phyloP scores from a whole-genome alignment of 2,888 invertebrate species.

The Cistogaster globosa region DNA sequence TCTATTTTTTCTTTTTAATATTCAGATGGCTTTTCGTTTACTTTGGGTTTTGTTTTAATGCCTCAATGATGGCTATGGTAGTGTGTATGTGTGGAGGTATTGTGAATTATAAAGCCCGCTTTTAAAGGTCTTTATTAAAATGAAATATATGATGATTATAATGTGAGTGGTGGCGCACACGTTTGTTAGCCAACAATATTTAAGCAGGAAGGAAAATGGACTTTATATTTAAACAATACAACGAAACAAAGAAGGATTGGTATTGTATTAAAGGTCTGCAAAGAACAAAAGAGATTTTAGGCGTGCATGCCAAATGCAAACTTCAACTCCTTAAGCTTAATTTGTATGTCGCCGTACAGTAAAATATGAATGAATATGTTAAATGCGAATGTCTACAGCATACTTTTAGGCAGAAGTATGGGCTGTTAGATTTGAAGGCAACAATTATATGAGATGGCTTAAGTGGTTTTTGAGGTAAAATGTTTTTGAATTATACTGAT shows the following conservation, averaged over 20 bases:
- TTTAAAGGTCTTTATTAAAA: slow-evolving; percentile 70
- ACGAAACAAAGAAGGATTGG: background rate
- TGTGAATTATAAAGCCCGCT: slow-evolving; percentile 56
- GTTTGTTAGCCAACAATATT: background rate
- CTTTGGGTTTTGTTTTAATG: slow-evolving; percentile 36
- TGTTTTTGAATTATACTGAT: slow-evolving; percentile 62
- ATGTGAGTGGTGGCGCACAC: background rate
- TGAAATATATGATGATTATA: slow-evolving; percentile 57
- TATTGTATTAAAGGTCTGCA: slow-evolving; percentile 42
- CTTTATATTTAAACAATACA: background rate
- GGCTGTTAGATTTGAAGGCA: slow-evolving; percentile 27
- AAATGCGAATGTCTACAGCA: slow-evolving; percentile 21
- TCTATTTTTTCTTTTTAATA: slow-evolving; percentile 51
- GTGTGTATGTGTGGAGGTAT: background rate
- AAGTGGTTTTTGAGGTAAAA: slow-evolving; percentile 68
- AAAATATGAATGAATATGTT: background rate
- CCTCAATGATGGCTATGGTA: slow-evolving; percentile 17
- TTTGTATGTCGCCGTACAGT: slow-evolving; percentile 43
- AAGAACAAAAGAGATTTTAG: slow-evolving; percentile 64
- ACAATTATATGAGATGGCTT: slow-evolving; percentile 66
- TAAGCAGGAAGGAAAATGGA: slow-evolving; percentile 16
- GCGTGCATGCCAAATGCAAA: slow-evolving; percentile 63
- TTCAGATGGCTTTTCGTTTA: slow-evolving; percentile 48
- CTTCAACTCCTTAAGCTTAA: slow-evolving; percentile 59
- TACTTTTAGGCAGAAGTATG: slow-evolving; percentile 43